Evolutionary conservation across 2,888 invertebrate species (phyloP), one percentile per base, ranked within the genome.

Genomic region (Sisyra nigra): DNA sequence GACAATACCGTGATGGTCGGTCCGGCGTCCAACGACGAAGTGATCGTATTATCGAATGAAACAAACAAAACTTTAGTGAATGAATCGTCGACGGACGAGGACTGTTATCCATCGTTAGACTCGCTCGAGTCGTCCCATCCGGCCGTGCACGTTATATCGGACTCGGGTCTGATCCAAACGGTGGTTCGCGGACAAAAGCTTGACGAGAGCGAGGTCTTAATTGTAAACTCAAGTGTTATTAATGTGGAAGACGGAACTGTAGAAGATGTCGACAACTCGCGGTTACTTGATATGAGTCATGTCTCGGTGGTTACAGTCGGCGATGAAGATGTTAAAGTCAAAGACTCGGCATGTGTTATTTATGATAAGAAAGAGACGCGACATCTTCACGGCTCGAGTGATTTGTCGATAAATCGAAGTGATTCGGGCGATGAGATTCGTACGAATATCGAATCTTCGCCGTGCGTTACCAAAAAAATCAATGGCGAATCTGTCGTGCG

Each of bases 251-350:
- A 76, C 0, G 76, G 76, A 0, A 70, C 77, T 11, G 73, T 72
- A 51, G 71, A 73, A 19, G 57, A 60, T 2, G 56, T 55, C 17
- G 52, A 57, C 37, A 51, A 55, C 29, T 63, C 67, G 15, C 52
- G 57, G 37, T 51, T 65, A 18, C 53, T 75, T 60, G 88, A 89
- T 61, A 87, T 84, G 49, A 88, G 87, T 57, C 89, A 91, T 63
- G 88, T 91, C 44, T 89, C 89, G 0, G 89, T 91, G 45, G 88
- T 91, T 47, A 86, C 86, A 19, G 88, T 91, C 11, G 89, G 88
- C 41, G 80, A 81, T 53, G 81, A 82, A 54, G 66, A 65, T 48
- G 80, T 83, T 19, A 77, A 77, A 57, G 76, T 77, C 5, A 77
- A 80, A 51, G 85, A 84, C 61, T 83, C 83, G 3, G 62, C 61